Conservation (phyloP, 2,113 vertebrate genomes). For the Rhagologus leucostigma region DNA sequence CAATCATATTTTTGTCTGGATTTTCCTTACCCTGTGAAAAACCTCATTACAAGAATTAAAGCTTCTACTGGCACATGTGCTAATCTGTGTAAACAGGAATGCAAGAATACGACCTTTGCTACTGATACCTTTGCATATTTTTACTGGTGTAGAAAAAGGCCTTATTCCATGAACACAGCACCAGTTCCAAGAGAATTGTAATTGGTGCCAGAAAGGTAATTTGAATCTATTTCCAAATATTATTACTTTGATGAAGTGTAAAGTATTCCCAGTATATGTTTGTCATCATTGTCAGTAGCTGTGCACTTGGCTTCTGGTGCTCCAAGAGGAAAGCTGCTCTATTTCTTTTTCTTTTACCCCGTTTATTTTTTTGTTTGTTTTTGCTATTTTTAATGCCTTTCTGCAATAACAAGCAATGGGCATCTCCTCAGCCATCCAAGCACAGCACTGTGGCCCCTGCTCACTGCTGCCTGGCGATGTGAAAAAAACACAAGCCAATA, state of each 20-base stretch:
- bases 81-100: neutral
- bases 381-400: neutral
- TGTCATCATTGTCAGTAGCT: neutral
- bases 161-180: neutral
- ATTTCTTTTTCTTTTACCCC: neutral
- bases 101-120: neutral
- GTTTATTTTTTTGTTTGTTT: neutral
- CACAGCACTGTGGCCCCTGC: neutral
- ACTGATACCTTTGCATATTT: neutral
- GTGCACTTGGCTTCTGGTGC: neutral
- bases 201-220: neutral
- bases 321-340: neutral
- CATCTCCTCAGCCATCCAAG: neutral
- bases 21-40: neutral
- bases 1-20: neutral
- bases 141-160: neutral
- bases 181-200: neutral
- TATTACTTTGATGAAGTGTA: neutral
- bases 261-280: neutral
- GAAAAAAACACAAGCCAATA: conserved; percentile 41
- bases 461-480: neutral
- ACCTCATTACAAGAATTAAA: neutral
- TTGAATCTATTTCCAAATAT: neutral
- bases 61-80: neutral
- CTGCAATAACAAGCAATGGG: neutral